A percentile compares a stretch with the other conserved stretches of the same genome.
Evolutionary conservation across 2,888 invertebrate genomes (phyloP).

Genomic region (Cosmopolites sordidus): DNA sequence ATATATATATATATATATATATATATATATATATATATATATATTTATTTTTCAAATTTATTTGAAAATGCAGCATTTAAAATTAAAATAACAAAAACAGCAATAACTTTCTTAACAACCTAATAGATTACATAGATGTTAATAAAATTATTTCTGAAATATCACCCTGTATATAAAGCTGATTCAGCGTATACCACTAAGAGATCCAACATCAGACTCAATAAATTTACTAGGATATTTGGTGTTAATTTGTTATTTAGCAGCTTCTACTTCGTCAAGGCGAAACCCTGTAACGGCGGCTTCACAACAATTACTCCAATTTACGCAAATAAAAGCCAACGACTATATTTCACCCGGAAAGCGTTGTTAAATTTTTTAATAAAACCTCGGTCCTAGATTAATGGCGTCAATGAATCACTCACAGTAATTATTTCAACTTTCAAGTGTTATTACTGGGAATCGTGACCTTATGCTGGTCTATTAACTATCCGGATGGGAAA

Average conservation of each 20-base stretch:
- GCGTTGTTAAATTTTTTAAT: slow-evolving; percentile 3
- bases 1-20: too few relatives aligned
- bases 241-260: not conserved
- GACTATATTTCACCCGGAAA: not conserved
- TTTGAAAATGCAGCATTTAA: too few relatives aligned
- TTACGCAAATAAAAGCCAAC: not conserved
- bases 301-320: not conserved
- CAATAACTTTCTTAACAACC: too few relatives aligned
- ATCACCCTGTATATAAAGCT: too few relatives aligned
- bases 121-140: too few relatives aligned
- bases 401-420: slow-evolving; percentile 11
- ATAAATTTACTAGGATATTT: too few relatives aligned
- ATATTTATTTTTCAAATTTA: too few relatives aligned
- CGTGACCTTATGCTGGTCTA: slow-evolving; percentile 7
- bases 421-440: slow-evolving; percentile 5
- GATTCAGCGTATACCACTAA: too few relatives aligned
- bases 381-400: slow-evolving; percentile 4
- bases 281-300: not conserved
- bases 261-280: not conserved
- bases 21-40: too few relatives aligned
- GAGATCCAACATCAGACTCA: too few relatives aligned
- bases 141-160: too few relatives aligned
- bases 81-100: too few relatives aligned
- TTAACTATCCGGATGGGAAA: slow-evolving; percentile 5
- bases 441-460: slow-evolving; percentile 8